Percentiles rank a stretch among this genome's conserved stretches.
Evolutionary conservation across 2,797 vertebrate genomes (phyloP).

Genomic region (Delichon dasypus): DNA sequence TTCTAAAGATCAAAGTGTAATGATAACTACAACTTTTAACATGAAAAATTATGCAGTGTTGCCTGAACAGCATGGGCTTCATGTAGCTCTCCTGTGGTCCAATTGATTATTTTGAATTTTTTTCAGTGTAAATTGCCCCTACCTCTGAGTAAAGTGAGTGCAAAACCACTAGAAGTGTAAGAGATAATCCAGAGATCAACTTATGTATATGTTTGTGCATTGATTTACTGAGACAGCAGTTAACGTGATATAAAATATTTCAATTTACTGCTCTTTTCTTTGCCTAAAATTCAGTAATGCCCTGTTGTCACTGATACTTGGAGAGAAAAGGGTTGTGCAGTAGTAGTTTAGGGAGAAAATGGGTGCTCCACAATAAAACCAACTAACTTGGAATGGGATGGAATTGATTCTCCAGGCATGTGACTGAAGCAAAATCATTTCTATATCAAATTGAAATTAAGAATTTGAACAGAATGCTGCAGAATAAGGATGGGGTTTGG

Average conservation of each 20-base stretch:
- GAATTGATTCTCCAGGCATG: rapidly evolving
- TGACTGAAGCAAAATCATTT: neutral
- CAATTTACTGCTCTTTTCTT: neutral
- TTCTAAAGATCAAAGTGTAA: slow-evolving; percentile 40
- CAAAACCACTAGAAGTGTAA: neutral
- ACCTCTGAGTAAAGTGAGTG: neutral
- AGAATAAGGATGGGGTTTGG: neutral
- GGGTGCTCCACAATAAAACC: neutral
- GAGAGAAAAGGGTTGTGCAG: neutral
- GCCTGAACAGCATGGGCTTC: neutral
- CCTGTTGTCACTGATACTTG: neutral
- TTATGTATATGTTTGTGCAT: neutral
- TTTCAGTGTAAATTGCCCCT: neutral
- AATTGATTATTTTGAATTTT: neutral
- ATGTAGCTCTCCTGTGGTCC: neutral
- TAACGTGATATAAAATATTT: neutral
- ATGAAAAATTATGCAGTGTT: neutral
- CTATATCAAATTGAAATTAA: neutral
- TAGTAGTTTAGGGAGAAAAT: neutral
- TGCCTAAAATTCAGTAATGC: neutral
- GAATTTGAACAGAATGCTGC: neutral
- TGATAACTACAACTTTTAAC: slow-evolving; percentile 10
- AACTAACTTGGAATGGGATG: neutral
- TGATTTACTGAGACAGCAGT: neutral
- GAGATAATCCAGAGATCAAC: neutral